Evolutionary conservation across 2,113 vertebrate genomes (phyloP).

Genomic region (Zosterops hypoxanthus): DNA sequence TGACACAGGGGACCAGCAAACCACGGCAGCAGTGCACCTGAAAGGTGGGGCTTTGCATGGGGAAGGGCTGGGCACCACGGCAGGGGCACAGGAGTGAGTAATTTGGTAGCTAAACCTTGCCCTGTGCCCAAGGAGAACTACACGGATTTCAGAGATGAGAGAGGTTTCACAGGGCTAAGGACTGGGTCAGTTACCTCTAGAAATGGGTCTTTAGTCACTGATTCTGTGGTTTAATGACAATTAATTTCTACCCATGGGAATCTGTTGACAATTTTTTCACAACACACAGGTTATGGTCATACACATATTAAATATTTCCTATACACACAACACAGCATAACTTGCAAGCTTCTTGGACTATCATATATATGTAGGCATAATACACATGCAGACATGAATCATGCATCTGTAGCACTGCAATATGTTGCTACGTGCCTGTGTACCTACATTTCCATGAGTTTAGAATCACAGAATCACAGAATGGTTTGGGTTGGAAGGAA

Average conservation of each 20-base stretch:
- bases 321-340: background rate
- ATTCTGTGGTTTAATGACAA: background rate
- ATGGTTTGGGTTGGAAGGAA: background rate
- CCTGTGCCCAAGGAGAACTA: background rate
- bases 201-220: background rate
- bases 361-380: background rate
- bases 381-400: background rate
- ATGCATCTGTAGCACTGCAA: background rate
- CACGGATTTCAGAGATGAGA: fast-evolving
- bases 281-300: background rate
- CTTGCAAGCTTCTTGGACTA: background rate
- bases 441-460: background rate
- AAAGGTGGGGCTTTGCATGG: constrained; percentile 69
- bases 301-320: background rate
- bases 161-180: background rate
- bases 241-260: background rate
- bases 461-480: background rate
- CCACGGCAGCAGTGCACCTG: constrained; percentile 78
- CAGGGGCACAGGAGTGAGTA: background rate
- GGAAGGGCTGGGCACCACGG: fast-evolving
- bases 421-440: fast-evolving
- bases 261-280: background rate
- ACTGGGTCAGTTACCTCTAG: background rate
- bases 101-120: background rate
- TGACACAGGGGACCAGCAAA: constrained; percentile 78